These are phyloP conservation scores for Phaedon cochleariae DNA, from an alignment of 2,888 invertebrate genomes.

Conservation along the genomic window DNA sequence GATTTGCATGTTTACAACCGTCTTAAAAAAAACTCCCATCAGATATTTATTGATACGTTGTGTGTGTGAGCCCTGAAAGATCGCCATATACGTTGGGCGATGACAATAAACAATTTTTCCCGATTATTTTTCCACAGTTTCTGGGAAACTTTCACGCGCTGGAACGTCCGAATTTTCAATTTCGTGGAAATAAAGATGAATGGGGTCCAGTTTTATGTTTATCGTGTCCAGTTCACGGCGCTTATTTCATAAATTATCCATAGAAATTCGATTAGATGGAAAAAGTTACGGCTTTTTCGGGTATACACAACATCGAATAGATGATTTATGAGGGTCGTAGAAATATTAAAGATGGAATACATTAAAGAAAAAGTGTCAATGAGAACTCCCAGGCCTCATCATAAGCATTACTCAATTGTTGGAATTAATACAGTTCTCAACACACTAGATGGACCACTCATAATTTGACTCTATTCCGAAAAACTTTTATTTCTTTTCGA, in stretches of 20 bases:
- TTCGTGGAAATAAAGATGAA: constrained; percentile 43
- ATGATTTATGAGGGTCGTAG: background rate
- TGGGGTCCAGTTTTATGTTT: constrained; percentile 45
- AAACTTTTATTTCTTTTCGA: too few species aligned
- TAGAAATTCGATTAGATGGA: constrained; percentile 34
- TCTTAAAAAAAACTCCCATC: constrained; percentile 32
- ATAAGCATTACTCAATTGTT: too few species aligned
- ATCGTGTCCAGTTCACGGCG: constrained; percentile 31
- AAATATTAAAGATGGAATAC: too few species aligned
- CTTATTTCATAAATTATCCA: constrained; percentile 37
- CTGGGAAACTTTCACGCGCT: constrained; percentile 4
- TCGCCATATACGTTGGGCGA: constrained; percentile 14
- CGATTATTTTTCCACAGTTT: constrained; percentile 4
- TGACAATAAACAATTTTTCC: constrained; percentile 21
- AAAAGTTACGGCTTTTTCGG: background rate
- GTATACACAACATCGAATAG: background rate
- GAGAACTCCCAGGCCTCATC: too few species aligned
- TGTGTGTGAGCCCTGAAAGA: constrained; percentile 19
- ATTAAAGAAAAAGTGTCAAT: too few species aligned
- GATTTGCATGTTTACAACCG: constrained; percentile 37
- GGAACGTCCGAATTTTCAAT: constrained; percentile 36
- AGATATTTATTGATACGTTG: constrained; percentile 37
- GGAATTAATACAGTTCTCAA: too few species aligned
- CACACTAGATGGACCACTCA: too few species aligned
- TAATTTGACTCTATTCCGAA: too few species aligned